Evolutionary conservation across 2,797 vertebrate genomes (phyloP).

Genomic region (Channallabes apus): DNA sequence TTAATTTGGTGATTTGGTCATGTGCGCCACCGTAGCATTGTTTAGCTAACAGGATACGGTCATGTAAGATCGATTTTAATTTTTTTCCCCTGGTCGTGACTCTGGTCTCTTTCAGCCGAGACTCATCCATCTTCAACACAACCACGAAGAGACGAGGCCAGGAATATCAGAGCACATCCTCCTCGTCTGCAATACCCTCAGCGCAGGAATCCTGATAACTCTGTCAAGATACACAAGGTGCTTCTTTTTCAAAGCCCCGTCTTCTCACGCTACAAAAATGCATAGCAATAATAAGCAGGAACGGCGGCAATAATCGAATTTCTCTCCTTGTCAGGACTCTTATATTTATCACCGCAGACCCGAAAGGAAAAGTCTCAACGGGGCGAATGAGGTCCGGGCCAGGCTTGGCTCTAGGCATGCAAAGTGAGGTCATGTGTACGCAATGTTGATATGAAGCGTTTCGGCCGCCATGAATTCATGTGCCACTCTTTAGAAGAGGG

Average conservation of each 20-base stretch:
- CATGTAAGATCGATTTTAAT: conserved; percentile 3
- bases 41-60: conserved; percentile 11
- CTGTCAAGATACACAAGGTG: conserved; percentile 54
- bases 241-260: conserved; percentile 53
- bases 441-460: conserved; percentile 16
- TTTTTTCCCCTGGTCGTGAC: conserved; percentile 7
- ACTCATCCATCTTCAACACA: conserved; percentile 61
- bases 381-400: conserved; percentile 41
- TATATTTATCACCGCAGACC: conserved; percentile 54
- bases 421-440: conserved; percentile 67
- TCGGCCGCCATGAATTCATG: conserved; percentile 30
- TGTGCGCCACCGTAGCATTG: background rate
- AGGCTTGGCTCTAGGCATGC: conserved; percentile 59
- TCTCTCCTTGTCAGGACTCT: conserved; percentile 54
- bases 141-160: conserved; percentile 50
- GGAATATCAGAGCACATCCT: conserved; percentile 54
- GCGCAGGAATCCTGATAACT: conserved; percentile 59
- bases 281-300: conserved; percentile 57
- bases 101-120: conserved; percentile 46
- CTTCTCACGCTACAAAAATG: conserved; percentile 64
- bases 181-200: conserved; percentile 49
- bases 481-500: conserved; percentile 42
- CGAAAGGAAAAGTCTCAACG: conserved; percentile 38
- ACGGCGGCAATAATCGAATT: conserved; percentile 63
- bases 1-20: background rate